A percentile compares a stretch with the other conserved stretches of the same genome.
Evolutionary conservation across 1,140 invertebrate species (phyloP).

Genomic region (Pseudomyrmex flavicornis): DNA sequence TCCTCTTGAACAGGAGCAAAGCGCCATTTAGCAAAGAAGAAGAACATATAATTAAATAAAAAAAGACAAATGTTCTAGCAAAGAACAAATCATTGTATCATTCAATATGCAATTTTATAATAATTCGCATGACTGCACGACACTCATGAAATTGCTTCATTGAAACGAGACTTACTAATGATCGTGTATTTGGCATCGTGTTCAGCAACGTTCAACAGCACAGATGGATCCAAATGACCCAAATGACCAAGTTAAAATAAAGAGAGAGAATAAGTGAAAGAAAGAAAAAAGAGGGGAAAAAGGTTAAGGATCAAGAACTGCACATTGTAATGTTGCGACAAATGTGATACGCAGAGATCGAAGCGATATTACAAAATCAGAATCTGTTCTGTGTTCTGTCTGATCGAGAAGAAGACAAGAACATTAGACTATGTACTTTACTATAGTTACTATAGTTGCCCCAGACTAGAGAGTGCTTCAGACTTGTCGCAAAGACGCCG

Average conservation of each 20-base stretch:
- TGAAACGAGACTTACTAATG: constrained; percentile 59
- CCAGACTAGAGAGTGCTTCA: too few relatives aligned
- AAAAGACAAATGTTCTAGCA: neutral
- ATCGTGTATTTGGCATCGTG: constrained; percentile 62
- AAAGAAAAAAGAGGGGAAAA: constrained; percentile 27
- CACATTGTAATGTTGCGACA: neutral
- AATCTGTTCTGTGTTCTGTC: too few relatives aligned
- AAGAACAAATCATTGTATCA: neutral
- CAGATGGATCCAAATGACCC: constrained; percentile 46
- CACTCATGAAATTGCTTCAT: neutral
- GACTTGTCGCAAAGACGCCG: constrained; percentile 29
- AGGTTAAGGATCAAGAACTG: neutral
- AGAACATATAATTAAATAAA: neutral
- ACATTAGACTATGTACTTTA: too few relatives aligned
- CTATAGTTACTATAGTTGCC: too few relatives aligned
- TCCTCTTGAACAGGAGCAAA: too few relatives aligned
- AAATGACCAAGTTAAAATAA: too few relatives aligned
- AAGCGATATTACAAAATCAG: too few relatives aligned
- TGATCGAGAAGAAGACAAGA: too few relatives aligned
- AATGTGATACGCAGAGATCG: too few relatives aligned
- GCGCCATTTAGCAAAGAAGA: too few relatives aligned
- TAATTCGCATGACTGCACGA: neutral
- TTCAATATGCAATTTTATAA: neutral
- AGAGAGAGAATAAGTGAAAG: neutral
- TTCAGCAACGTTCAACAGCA: constrained; percentile 10